Evolutionary conservation across 2,888 invertebrate genomes (phyloP).

Genomic region (Ormyrus rosae): DNA sequence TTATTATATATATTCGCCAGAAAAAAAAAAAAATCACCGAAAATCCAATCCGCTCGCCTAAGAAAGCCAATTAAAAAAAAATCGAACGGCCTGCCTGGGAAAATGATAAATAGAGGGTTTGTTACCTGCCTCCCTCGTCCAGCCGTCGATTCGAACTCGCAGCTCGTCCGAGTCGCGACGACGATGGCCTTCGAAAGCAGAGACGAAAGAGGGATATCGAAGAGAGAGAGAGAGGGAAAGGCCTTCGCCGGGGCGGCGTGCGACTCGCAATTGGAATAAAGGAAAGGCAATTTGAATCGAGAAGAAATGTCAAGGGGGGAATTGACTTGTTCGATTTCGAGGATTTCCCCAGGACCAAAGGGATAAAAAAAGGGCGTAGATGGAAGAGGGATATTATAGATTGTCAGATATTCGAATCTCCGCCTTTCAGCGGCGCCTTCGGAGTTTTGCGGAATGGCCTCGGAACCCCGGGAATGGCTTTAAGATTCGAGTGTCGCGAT

Average conservation of each 20-base stretch:
- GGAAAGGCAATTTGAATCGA: conserved; percentile 41
- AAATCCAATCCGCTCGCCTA: too few relatives aligned
- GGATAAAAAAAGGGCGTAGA: conserved; percentile 24
- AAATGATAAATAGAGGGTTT: too few relatives aligned
- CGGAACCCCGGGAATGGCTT: conserved; percentile 13
- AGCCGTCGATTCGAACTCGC: too few relatives aligned
- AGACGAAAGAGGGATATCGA: background rate
- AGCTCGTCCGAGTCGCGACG: background rate
- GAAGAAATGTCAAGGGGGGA: conserved; percentile 33
- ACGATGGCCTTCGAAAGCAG: too few relatives aligned
- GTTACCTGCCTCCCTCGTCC: too few relatives aligned
- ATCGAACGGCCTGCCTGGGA: too few relatives aligned
- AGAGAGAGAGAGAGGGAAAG: background rate
- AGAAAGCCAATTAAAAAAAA: too few relatives aligned
- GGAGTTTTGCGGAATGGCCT: conserved; percentile 32
- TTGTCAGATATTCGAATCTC: conserved; percentile 32
- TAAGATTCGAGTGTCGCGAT: conserved; percentile 21
- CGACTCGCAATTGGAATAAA: conserved; percentile 43
- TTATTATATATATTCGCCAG: too few relatives aligned
- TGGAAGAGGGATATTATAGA: conserved; percentile 34
- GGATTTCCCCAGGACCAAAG: conserved; percentile 31
- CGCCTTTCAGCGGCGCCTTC: background rate
- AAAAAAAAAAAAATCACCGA: too few relatives aligned
- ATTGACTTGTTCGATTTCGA: conserved; percentile 47
- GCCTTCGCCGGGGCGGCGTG: conserved; percentile 5